These are phyloP conservation scores for Sycobia sp. DNA, from an alignment of 1,140 invertebrate genomes.

Conservation along the genomic window DNA sequence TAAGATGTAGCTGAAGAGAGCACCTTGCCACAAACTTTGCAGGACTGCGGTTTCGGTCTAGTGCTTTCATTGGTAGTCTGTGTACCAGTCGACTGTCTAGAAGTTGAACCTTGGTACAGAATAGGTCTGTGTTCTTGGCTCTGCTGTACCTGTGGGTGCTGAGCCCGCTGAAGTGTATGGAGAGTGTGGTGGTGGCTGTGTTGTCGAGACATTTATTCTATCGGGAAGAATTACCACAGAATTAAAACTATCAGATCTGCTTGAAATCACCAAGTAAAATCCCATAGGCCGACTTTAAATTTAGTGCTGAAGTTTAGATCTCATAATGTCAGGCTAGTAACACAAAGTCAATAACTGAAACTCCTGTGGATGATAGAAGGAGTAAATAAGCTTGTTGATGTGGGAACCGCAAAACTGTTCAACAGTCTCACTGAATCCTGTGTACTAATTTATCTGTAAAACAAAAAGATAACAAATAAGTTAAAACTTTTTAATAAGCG, in stretches of 20 bases:
- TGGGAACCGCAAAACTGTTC: slow-evolving; percentile 64
- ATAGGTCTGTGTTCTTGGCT: slow-evolving; percentile 56
- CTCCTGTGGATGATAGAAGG: slow-evolving; percentile 38
- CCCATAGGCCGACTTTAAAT: slow-evolving; percentile 72
- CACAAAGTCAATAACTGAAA: slow-evolving; percentile 22
- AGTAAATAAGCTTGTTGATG: slow-evolving; percentile 49
- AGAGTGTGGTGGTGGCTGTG: slow-evolving; percentile 60
- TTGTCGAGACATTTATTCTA: slow-evolving; percentile 58
- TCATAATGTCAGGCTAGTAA: slow-evolving; percentile 47
- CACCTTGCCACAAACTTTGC: slow-evolving; percentile 77
- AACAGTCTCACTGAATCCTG: slow-evolving; percentile 64
- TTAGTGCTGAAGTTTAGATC: slow-evolving; percentile 70
- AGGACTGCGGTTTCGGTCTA: slow-evolving; percentile 71
- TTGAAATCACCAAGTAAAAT: slow-evolving; percentile 63
- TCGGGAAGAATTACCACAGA: slow-evolving; percentile 59
- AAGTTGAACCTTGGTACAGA: slow-evolving; percentile 45
- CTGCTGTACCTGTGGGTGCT: slow-evolving; percentile 59
- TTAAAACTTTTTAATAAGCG: not conserved
- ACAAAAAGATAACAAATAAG: not conserved
- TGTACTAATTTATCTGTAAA: slow-evolving; percentile 61
- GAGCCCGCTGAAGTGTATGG: slow-evolving; percentile 52
- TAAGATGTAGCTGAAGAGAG: slow-evolving; percentile 76
- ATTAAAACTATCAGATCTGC: slow-evolving; percentile 57
- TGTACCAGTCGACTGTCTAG: slow-evolving; percentile 54
- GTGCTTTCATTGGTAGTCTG: slow-evolving; percentile 61